Conservation (phyloP, 2,888 invertebrate genomes). For the Pyrrhia umbra region DNA sequence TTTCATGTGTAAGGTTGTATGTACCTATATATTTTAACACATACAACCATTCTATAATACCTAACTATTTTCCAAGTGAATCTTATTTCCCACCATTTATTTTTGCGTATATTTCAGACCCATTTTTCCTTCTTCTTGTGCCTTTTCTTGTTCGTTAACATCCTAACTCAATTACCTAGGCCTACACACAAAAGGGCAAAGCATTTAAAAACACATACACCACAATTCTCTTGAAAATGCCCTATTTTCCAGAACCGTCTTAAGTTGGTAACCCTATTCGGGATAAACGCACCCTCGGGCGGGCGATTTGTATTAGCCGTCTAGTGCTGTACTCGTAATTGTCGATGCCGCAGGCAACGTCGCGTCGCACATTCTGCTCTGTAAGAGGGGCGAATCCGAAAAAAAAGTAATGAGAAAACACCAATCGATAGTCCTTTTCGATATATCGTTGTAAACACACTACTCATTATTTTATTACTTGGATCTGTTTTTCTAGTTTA, state of each 20-base stretch:
- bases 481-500: not conserved
- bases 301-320: constrained; percentile 89
- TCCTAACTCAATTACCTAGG: constrained; percentile 40
- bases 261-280: constrained; percentile 67
- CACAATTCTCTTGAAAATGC: constrained; percentile 44
- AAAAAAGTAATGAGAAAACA: constrained; percentile 76
- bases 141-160: constrained; percentile 37
- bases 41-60: not conserved
- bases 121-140: constrained; percentile 12
- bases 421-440: constrained; percentile 71
- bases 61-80: constrained; percentile 18
- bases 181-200: constrained; percentile 22
- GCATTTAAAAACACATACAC: constrained; percentile 52
- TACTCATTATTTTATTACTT: constrained; percentile 56
- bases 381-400: constrained; percentile 79
- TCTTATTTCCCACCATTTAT: constrained; percentile 34
- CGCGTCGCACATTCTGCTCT: constrained; percentile 80
- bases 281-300: constrained; percentile 86
- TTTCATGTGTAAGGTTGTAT: not conserved
- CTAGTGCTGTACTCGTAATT: constrained; percentile 88
- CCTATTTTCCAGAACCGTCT: constrained; percentile 45
- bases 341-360: constrained; percentile 84
- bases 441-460: constrained; percentile 62
- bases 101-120: constrained; percentile 14
- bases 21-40: no score